phyloP scores from a whole-genome alignment of 2,113 vertebrate genomes.

The Syngnathoides biaculeatus region DNA sequence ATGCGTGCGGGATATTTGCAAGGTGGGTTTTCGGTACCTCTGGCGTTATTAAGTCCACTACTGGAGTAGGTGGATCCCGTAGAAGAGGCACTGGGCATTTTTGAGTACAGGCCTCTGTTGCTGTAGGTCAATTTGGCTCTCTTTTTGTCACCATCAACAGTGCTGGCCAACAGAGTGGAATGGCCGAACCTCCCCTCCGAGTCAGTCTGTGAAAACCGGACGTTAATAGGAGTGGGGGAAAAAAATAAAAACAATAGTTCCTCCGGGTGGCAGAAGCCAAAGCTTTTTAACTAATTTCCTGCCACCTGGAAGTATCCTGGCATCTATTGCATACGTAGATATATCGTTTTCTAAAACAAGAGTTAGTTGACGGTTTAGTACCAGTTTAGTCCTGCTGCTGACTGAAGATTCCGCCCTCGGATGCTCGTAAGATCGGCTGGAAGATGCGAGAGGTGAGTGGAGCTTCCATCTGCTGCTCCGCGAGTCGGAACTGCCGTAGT shows the following conservation, averaged over 20 bases:
- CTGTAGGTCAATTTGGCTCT: slow-evolving; percentile 89
- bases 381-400: slow-evolving; percentile 79
- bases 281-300: too few species aligned
- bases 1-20: too few species aligned
- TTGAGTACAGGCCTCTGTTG: slow-evolving; percentile 77
- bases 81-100: slow-evolving; percentile 73
- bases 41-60: slow-evolving; percentile 70
- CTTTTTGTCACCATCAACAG: slow-evolving; percentile 87
- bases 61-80: slow-evolving; percentile 73
- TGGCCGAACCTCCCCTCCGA: slow-evolving; percentile 81
- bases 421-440: slow-evolving; percentile 72
- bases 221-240: too few species aligned
- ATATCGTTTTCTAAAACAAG: background rate
- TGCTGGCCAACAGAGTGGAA: slow-evolving; percentile 78
- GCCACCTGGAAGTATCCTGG: too few species aligned
- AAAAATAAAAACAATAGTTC: background rate
- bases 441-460: slow-evolving; percentile 64
- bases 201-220: slow-evolving; percentile 60
- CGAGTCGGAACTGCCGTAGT: slow-evolving; percentile 74
- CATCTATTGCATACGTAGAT: too few species aligned
- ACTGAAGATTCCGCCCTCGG: slow-evolving; percentile 72
- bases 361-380: slow-evolving; percentile 49
- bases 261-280: background rate
- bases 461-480: slow-evolving; percentile 77
- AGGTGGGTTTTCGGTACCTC: slow-evolving; percentile 68